Percentiles rank a stretch among this genome's conserved stretches.
Evolutionary conservation across 1,140 invertebrate genomes (phyloP).

Genomic region (Drosophila pseudoananassae): DNA sequence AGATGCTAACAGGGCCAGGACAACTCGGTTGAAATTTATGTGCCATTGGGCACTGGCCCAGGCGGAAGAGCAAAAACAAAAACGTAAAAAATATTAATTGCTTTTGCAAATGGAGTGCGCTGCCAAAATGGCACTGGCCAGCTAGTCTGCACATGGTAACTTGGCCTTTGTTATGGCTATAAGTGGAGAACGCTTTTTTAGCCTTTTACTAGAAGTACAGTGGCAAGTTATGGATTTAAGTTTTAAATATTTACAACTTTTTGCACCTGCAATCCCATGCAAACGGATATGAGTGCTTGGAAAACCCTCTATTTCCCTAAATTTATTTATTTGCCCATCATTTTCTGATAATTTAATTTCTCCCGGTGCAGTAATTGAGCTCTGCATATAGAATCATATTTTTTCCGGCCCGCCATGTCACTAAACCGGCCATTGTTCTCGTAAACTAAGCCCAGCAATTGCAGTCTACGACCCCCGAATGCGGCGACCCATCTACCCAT

Average conservation of each 20-base stretch:
- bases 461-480: constrained; percentile 42
- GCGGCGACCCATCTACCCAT: background rate
- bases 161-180: constrained; percentile 67
- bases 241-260: background rate
- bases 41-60: constrained; percentile 56
- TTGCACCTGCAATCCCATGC: too few species aligned
- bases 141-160: constrained; percentile 40
- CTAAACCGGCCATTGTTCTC: constrained; percentile 74
- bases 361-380: constrained; percentile 60
- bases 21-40: constrained; percentile 74
- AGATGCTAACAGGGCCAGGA: constrained; percentile 48
- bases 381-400: constrained; percentile 59
- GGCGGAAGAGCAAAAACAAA: constrained; percentile 45
- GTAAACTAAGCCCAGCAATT: constrained; percentile 74
- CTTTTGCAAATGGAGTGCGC: constrained; percentile 76
- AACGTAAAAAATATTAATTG: constrained; percentile 68
- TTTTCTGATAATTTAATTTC: constrained; percentile 21
- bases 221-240: background rate
- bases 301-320: too few species aligned
- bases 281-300: too few species aligned
- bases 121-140: constrained; percentile 64
- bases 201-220: constrained; percentile 28
- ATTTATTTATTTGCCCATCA: background rate
- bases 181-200: constrained; percentile 30
- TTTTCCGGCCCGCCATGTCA: constrained; percentile 47